A percentile compares a stretch with the other conserved stretches of the same genome.
These are phyloP conservation scores for Pterois miles DNA, from an alignment of 2,797 vertebrate species.

Conservation along the genomic window DNA sequence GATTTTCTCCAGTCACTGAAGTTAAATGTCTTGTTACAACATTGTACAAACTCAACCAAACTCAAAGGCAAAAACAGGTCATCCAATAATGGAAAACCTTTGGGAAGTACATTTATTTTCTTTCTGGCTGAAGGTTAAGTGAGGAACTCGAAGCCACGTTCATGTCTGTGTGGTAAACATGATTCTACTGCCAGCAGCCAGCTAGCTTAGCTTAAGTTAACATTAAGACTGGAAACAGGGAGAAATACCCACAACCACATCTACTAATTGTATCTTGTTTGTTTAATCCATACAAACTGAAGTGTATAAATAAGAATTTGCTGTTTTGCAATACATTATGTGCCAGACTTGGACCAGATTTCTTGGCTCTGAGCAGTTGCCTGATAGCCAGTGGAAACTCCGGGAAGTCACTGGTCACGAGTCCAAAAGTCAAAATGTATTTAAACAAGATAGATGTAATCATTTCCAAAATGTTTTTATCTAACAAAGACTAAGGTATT, in stretches of 20 bases:
- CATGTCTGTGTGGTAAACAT: neutral
- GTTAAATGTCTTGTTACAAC: slow-evolving; percentile 3
- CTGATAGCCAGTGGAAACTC: neutral
- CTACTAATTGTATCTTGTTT: neutral
- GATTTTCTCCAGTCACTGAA: neutral
- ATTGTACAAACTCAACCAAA: neutral
- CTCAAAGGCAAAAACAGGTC: neutral
- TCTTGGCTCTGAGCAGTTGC: neutral
- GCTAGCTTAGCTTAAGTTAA: neutral
- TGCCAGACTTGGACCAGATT: neutral
- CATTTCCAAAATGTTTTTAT: no score
- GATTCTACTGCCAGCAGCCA: neutral
- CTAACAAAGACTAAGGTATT: no score
- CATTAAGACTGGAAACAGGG: neutral
- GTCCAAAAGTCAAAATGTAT: neutral
- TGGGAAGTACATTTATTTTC: neutral
- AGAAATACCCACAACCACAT: neutral
- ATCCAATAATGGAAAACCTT: neutral
- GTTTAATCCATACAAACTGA: neutral
- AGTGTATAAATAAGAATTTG: neutral
- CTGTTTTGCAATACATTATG: neutral
- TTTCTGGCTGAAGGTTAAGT: neutral
- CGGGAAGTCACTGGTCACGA: neutral
- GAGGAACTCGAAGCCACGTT: neutral
- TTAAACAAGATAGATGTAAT: no score